Conservation (phyloP, 2,113 vertebrate genomes). For the Chaetodon auriga region DNA sequence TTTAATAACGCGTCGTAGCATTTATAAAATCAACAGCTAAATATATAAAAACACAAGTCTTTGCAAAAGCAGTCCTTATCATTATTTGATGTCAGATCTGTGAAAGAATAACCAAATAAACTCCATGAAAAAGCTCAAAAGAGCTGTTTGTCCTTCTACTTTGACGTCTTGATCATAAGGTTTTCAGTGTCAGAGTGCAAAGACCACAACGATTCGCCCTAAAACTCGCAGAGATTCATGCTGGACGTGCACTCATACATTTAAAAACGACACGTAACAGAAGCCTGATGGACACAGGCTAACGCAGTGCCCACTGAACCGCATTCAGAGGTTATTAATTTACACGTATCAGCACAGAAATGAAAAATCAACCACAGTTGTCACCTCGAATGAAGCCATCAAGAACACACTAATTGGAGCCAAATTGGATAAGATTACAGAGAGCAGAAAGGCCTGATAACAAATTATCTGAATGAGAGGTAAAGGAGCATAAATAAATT, state of each 20-base stretch:
- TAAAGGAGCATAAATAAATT: constrained; percentile 58
- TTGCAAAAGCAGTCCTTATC: constrained; percentile 1
- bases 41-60: constrained; percentile 19
- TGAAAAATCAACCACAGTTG: neutral
- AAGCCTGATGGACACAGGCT: neutral
- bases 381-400: constrained; percentile 29
- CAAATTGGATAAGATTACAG: constrained; percentile 26
- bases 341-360: constrained; percentile 10
- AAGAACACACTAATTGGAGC: constrained; percentile 37
- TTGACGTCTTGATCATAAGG: neutral
- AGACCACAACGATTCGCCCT: neutral
- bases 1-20: constrained; percentile 40
- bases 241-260: neutral
- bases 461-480: constrained; percentile 59
- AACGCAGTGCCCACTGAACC: neutral
- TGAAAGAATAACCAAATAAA: constrained; percentile 21
- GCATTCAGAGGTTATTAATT: constrained; percentile 11
- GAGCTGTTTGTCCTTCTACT: neutral
- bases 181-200: neutral
- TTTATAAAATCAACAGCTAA: constrained; percentile 33
- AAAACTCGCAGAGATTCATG: neutral
- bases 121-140: constrained; percentile 6
- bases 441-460: constrained; percentile 27
- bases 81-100: constrained; percentile 13
- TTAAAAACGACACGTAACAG: neutral